phyloP scores from a whole-genome alignment of 2,797 vertebrate species.

The Bryconaethiops microstoma region DNA sequence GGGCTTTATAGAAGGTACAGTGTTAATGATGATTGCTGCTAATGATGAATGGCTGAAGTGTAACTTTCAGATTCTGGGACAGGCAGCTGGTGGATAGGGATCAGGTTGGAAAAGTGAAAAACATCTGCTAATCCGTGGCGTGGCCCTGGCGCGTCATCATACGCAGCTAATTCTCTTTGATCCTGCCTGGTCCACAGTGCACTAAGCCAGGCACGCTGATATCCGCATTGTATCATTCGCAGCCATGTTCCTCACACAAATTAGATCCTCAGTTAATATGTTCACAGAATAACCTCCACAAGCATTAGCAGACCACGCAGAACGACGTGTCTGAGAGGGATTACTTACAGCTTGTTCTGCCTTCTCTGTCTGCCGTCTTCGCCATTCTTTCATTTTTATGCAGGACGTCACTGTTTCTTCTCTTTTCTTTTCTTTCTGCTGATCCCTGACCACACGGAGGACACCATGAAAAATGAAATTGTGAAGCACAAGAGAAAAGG shows the following conservation, averaged over 20 bases:
- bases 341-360: slow-evolving; percentile 17
- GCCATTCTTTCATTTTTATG: neutral
- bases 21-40: too few relatives aligned
- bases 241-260: slow-evolving; percentile 37
- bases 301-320: neutral
- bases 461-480: slow-evolving; percentile 37
- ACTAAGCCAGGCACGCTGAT: neutral
- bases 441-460: neutral
- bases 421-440: neutral
- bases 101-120: neutral
- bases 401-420: neutral
- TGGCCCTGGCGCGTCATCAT: neutral
- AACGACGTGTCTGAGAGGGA: slow-evolving; percentile 21
- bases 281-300: slow-evolving; percentile 18
- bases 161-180: slow-evolving; percentile 26
- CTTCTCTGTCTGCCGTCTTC: neutral
- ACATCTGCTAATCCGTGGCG: neutral
- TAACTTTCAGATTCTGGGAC: too few relatives aligned
- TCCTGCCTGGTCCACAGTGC: neutral
- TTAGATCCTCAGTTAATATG: slow-evolving; percentile 29
- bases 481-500: slow-evolving; percentile 12
- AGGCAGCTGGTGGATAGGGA: neutral
- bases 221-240: slow-evolving; percentile 29
- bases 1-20: too few relatives aligned
- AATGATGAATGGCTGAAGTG: too few relatives aligned